Conservation (phyloP, 2,113 vertebrate genomes). For the Elachura formosa region DNA sequence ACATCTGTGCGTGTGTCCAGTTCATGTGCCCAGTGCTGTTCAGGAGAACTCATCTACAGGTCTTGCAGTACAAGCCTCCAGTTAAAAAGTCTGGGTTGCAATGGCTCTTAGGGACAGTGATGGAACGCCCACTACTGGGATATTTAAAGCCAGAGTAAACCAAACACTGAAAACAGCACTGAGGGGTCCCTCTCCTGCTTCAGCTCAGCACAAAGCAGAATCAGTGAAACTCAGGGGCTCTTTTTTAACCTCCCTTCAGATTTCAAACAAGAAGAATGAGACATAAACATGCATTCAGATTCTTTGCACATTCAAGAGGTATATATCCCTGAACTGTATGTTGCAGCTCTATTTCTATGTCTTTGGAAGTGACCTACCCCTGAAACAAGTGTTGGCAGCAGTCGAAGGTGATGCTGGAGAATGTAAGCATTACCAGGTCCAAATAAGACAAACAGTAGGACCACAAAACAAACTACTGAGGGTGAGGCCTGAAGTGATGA, state of each 20-base stretch:
- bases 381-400: not conserved
- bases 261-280: not conserved
- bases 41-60: not conserved
- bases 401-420: not conserved
- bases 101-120: not conserved
- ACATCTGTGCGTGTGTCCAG: not conserved
- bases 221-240: fast-evolving
- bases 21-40: fast-evolving
- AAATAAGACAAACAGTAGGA: not conserved
- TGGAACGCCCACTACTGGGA: not conserved
- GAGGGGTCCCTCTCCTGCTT: not conserved
- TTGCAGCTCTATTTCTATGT: not conserved
- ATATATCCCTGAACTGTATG: not conserved
- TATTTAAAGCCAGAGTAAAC: not conserved
- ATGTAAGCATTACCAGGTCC: not conserved
- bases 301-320: not conserved
- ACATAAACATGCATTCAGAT: not conserved
- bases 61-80: not conserved
- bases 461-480: not conserved
- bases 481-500: not conserved
- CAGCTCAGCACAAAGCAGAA: not conserved
- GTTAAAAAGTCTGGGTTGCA: not conserved
- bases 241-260: not conserved
- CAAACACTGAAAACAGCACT: not conserved
- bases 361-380: not conserved